Evolutionary conservation across 2,888 invertebrate species (phyloP).

Genomic region (Pecten maximus): DNA sequence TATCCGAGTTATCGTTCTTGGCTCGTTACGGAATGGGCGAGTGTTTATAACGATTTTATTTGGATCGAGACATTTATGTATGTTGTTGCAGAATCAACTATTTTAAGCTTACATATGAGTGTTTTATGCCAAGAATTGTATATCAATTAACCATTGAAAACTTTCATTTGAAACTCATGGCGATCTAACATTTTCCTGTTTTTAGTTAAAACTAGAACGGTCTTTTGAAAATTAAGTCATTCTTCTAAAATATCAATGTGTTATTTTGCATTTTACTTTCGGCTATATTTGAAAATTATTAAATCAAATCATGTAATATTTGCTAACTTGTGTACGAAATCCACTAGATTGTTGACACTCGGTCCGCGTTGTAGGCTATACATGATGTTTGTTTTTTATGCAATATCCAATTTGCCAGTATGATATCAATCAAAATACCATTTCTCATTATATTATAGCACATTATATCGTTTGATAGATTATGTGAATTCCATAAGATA

Average conservation of each 20-base stretch:
- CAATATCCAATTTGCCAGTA: not conserved
- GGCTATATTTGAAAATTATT: not conserved
- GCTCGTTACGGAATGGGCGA: not conserved
- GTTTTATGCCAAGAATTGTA: not conserved
- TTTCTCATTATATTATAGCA: not conserved
- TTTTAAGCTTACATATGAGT: not conserved
- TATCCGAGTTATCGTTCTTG: not conserved
- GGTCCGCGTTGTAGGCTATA: not conserved
- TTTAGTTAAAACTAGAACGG: not conserved
- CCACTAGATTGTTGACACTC: not conserved
- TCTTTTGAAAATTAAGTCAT: no score
- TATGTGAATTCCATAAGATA: not conserved
- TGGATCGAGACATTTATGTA: no score
- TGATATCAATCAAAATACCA: conserved; percentile 4
- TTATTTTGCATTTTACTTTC: not conserved
- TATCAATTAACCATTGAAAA: not conserved
- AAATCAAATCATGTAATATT: not conserved
- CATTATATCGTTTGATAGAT: not conserved
- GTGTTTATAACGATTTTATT: no score
- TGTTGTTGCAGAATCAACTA: not conserved
- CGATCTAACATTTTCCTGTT: not conserved
- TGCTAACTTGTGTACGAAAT: not conserved
- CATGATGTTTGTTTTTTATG: not conserved
- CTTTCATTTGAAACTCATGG: not conserved
- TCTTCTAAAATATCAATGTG: not conserved